These are phyloP conservation scores for Hyppa rectilinea DNA, from an alignment of 2,888 invertebrate genomes.

Conservation along the genomic window DNA sequence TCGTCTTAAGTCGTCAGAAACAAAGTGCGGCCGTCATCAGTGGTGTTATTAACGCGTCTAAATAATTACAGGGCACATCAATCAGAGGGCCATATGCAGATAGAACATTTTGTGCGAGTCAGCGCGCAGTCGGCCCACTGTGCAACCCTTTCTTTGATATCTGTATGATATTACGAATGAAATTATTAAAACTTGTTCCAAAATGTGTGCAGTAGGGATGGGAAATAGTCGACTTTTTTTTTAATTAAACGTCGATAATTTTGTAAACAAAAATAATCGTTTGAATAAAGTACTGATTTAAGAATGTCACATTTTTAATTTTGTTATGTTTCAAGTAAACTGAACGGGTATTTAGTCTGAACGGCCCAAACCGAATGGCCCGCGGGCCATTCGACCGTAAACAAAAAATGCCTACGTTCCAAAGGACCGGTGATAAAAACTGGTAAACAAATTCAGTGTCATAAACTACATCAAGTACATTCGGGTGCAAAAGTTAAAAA, in stretches of 20 bases:
- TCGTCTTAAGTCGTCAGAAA: slow-evolving; percentile 90
- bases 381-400: no score
- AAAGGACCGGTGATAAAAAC: no score
- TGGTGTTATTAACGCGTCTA: slow-evolving; percentile 91
- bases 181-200: slow-evolving; percentile 82
- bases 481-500: no score
- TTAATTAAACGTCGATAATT: background rate
- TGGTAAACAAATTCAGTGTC: no score
- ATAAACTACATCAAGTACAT: no score
- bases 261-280: background rate
- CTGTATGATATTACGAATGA: slow-evolving; percentile 88
- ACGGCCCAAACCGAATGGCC: no score
- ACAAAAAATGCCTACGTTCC: no score
- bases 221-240: slow-evolving; percentile 64
- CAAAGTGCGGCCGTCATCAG: slow-evolving; percentile 89
- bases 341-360: no score
- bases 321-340: background rate
- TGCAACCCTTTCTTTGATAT: slow-evolving; percentile 90
- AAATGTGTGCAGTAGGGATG: slow-evolving; percentile 75
- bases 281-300: no score
- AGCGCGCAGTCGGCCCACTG: slow-evolving; percentile 86
- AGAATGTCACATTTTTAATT: background rate
- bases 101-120: slow-evolving; percentile 90
- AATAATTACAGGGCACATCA: slow-evolving; percentile 91
- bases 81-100: slow-evolving; percentile 90